phyloP scores from a whole-genome alignment of 2,888 invertebrate genomes.

The Liopterus haemorrhoidalis region DNA sequence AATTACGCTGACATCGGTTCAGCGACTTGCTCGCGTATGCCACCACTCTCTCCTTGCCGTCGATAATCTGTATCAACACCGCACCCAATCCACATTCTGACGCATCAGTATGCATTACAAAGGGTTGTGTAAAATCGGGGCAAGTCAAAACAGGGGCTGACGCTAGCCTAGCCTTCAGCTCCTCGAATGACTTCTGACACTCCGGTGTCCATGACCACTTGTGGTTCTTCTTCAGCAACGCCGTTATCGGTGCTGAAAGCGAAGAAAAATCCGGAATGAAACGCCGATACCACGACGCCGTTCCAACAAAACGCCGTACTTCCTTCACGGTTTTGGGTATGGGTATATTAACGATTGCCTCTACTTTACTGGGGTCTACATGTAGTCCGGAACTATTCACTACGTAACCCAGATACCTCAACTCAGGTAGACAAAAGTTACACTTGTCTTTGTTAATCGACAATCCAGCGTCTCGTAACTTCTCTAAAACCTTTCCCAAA shows the following conservation, averaged over 20 bases:
- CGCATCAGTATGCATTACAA: too few relatives aligned
- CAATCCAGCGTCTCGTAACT: too few relatives aligned
- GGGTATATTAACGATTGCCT: conserved; percentile 8
- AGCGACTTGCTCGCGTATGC: too few relatives aligned
- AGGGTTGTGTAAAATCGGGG: too few relatives aligned
- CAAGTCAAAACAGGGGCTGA: background rate
- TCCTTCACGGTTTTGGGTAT: background rate
- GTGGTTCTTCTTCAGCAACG: too few relatives aligned
- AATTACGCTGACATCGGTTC: too few relatives aligned
- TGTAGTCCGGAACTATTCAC: conserved; percentile 17
- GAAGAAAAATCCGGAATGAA: conserved; percentile 6
- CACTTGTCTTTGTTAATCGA: conserved; percentile 12
- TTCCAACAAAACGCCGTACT: too few relatives aligned
- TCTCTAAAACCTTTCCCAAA: background rate
- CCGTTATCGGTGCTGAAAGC: too few relatives aligned
- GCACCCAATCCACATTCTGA: too few relatives aligned
- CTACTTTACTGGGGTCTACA: conserved; percentile 21
- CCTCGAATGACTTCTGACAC: too few relatives aligned
- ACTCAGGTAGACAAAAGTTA: conserved; percentile 16
- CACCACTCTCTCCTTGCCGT: background rate
- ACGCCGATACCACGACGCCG: conserved; percentile 6
- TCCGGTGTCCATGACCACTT: too few relatives aligned
- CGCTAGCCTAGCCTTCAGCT: background rate
- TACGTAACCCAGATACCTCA: conserved; percentile 24
- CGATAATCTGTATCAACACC: too few relatives aligned